Evolutionary conservation across 2,113 vertebrate genomes (phyloP).

Genomic region (Alexandromys fortis): DNA sequence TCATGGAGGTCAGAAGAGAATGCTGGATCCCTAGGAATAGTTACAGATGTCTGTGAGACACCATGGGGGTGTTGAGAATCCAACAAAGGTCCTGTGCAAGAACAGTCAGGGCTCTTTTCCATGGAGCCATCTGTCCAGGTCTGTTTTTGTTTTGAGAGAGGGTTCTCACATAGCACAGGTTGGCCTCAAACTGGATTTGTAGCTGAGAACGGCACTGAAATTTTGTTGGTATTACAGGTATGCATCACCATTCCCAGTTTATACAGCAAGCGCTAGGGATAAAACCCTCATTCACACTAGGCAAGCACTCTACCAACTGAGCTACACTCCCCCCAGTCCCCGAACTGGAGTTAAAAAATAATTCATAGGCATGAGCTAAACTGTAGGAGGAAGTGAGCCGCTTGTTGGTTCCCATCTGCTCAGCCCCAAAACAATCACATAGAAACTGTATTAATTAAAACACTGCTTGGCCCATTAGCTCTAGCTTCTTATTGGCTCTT

Average conservation of each 20-base stretch:
- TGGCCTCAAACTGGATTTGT: background rate
- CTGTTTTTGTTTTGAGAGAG: background rate
- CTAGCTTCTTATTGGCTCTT: too few species aligned
- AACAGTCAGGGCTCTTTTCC: background rate
- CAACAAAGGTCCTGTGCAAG: background rate
- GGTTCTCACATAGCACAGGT: background rate
- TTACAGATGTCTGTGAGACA: background rate
- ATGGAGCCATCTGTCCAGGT: background rate
- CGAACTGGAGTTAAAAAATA: background rate
- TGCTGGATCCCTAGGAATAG: background rate
- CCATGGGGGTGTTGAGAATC: background rate
- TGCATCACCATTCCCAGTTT: background rate
- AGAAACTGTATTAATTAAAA: too few species aligned
- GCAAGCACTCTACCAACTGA: background rate
- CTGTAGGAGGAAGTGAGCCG: too few species aligned
- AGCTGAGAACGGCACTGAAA: background rate
- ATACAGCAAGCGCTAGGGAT: too few species aligned
- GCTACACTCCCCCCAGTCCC: background rate
- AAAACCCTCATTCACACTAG: background rate
- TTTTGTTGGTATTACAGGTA: background rate
- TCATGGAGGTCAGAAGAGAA: background rate
- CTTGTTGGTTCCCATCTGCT: too few species aligned
- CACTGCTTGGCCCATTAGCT: too few species aligned
- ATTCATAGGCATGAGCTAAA: background rate
- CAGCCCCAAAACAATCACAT: too few species aligned